A percentile compares a stretch with the other conserved stretches of the same genome.
Evolutionary conservation across 2,888 invertebrate species (phyloP).

Genomic region (Xestia rhomboidea): DNA sequence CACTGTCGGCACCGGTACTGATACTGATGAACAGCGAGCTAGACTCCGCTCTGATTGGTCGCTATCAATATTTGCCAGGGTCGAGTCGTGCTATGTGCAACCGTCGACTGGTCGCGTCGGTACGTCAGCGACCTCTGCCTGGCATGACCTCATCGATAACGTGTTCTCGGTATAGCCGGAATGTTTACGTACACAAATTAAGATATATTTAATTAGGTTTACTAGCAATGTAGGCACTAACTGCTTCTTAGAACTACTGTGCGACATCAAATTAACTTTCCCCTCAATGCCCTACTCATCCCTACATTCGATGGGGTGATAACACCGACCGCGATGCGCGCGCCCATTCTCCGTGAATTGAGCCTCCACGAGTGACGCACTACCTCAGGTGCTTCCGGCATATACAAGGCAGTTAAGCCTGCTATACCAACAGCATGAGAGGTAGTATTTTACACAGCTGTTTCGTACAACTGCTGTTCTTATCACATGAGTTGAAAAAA

Average conservation of each 20-base stretch:
- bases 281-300: not conserved
- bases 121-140: conserved; percentile 77
- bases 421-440: not conserved
- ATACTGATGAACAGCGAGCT: conserved; percentile 34
- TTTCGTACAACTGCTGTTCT: not conserved
- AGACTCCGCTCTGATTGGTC: conserved; percentile 55
- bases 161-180: conserved; percentile 67
- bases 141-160: conserved; percentile 82
- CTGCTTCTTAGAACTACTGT: not conserved
- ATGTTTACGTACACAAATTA: conserved; percentile 66
- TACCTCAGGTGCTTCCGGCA: conserved; percentile 9
- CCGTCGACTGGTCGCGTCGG: conserved; percentile 55
- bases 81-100: conserved; percentile 63
- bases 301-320: not conserved
- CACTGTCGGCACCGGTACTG: conserved; percentile 40
- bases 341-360: not conserved
- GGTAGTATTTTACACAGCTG: not conserved
- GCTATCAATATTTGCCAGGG: conserved; percentile 70
- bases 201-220: conserved; percentile 14
- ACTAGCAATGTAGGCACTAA: not conserved
- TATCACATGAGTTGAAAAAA: not conserved
- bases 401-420: conserved; percentile 18
- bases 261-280: not conserved
- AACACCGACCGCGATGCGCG: not conserved
- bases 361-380: not conserved